Conservation (phyloP, 35 echinoderm and acorn worm species). For the Nesometra sesokonis region DNA sequence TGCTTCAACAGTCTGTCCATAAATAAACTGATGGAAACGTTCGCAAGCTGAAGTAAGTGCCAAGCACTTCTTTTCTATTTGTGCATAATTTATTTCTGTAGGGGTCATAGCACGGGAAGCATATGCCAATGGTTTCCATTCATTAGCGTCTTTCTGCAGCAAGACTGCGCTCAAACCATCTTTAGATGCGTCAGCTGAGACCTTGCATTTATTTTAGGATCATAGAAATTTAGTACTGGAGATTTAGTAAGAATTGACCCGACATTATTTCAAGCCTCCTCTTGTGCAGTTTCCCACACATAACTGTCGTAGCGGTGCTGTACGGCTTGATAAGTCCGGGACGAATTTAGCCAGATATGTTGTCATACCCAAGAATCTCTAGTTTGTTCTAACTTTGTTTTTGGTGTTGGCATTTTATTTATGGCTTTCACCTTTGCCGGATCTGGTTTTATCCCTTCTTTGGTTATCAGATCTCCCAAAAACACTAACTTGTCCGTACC, state of each 20-base stretch:
- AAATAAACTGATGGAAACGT: constrained; percentile 30
- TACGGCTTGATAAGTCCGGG: background rate
- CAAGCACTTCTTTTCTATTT: constrained; percentile 35
- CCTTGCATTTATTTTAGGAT: constrained; percentile 15
- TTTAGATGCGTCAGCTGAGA: constrained; percentile 34
- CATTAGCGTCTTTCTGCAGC: constrained; percentile 22
- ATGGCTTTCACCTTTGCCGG: constrained; percentile 12
- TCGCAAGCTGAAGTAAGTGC: constrained; percentile 43
- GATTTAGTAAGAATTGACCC: background rate
- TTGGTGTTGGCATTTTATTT: background rate
- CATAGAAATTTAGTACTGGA: constrained; percentile 35
- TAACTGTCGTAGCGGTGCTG: constrained; percentile 12
- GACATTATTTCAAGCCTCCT: background rate
- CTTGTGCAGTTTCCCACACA: constrained; percentile 11
- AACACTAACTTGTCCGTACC: background rate
- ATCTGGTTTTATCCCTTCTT: constrained; percentile 8
- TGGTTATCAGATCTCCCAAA: background rate
- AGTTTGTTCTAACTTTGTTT: background rate
- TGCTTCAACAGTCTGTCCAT: constrained; percentile 1
- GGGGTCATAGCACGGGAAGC: constrained; percentile 29
- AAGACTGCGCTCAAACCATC: constrained; percentile 28
- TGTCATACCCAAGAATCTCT: constrained; percentile 8
- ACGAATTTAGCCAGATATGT: constrained; percentile 16
- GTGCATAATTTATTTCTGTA: constrained; percentile 30
- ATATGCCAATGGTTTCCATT: constrained; percentile 43